Evolutionary conservation across 2,888 invertebrate genomes (phyloP).

Genomic region (Lithophane leautieri): DNA sequence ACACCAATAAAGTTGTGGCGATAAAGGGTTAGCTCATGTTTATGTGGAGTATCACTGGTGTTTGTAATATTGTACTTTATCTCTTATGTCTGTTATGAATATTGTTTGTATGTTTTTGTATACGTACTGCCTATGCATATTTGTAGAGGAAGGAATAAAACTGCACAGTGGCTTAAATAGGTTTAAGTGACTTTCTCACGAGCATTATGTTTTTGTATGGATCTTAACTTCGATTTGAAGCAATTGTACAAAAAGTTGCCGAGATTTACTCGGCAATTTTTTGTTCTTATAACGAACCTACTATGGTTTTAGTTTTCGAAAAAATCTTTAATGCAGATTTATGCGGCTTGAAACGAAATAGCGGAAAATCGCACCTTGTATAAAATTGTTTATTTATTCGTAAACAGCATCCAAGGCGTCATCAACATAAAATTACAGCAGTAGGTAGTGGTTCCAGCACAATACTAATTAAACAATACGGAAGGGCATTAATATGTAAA

Average conservation of each 20-base stretch:
- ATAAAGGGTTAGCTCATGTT: constrained; percentile 53
- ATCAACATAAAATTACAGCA: constrained; percentile 14
- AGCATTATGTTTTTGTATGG: neutral
- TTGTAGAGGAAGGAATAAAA: neutral
- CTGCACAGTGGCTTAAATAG: neutral
- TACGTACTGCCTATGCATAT: neutral
- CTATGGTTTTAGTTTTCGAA: neutral
- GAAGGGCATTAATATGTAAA: constrained; percentile 61
- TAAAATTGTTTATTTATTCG: constrained; percentile 12
- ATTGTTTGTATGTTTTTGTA: constrained; percentile 23
- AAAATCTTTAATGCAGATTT: neutral
- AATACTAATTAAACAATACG: constrained; percentile 59
- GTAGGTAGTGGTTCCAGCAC: constrained; percentile 10
- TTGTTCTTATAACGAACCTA: no score
- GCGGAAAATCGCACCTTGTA: neutral
- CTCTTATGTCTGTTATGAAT: constrained; percentile 30
- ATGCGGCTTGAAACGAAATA: neutral
- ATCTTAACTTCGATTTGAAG: neutral
- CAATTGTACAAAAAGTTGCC: neutral
- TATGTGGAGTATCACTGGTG: constrained; percentile 31
- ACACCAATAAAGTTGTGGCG: constrained; percentile 71
- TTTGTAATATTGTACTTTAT: constrained; percentile 42
- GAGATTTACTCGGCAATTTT: no score
- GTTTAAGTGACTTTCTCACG: neutral
- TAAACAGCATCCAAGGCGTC: neutral